Evolutionary conservation across 2,797 vertebrate genomes (phyloP).

Genomic region (Lacerta agilis): DNA sequence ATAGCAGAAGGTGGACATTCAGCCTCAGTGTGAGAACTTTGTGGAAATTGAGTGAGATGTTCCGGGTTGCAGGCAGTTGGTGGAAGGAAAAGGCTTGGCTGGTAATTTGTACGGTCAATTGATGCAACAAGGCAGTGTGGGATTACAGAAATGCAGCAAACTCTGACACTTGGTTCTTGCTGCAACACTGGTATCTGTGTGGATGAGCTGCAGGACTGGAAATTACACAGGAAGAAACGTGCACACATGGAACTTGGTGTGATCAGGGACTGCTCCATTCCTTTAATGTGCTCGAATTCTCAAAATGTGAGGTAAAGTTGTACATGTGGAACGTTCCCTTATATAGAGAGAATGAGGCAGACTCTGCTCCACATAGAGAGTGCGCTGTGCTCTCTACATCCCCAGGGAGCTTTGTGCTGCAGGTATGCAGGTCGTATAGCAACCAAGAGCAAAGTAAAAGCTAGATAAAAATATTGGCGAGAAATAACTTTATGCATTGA

Average conservation of each 20-base stretch:
- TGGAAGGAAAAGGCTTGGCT: too few relatives aligned
- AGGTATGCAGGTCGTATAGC: background rate
- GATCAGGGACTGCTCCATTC: background rate
- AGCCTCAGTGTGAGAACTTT: slow-evolving; percentile 19
- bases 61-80: background rate
- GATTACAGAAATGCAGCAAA: too few relatives aligned
- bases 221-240: background rate
- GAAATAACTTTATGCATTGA: slow-evolving; percentile 34
- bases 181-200: too few relatives aligned
- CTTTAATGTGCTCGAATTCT: background rate
- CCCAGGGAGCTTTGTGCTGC: background rate
- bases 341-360: background rate
- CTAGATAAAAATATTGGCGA: slow-evolving; percentile 30
- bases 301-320: too few relatives aligned
- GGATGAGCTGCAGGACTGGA: too few relatives aligned
- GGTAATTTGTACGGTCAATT: too few relatives aligned
- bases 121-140: too few relatives aligned
- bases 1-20: slow-evolving; percentile 18
- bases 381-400: background rate
- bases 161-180: too few relatives aligned
- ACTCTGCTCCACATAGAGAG: background rate
- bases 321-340: background rate
- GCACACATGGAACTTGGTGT: background rate
- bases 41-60: slow-evolving; percentile 8
- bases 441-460: background rate